phyloP scores from a whole-genome alignment of 2,113 vertebrate genomes.

The Abramis brama region DNA sequence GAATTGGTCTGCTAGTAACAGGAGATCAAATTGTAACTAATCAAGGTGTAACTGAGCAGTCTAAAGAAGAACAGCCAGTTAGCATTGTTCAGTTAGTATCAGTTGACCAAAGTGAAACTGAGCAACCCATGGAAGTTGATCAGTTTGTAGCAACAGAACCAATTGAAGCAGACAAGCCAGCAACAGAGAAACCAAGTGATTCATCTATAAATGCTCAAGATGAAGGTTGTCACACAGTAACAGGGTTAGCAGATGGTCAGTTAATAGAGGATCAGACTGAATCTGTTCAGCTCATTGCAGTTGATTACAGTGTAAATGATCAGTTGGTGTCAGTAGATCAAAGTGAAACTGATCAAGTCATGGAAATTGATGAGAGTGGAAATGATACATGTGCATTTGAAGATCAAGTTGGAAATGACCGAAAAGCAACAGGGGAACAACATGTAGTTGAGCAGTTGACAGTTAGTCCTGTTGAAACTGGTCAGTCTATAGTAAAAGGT shows the following conservation, averaged over 20 bases:
- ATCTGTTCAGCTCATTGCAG: not conserved
- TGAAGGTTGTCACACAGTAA: not conserved
- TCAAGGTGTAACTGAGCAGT: not conserved
- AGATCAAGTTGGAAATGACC: not conserved
- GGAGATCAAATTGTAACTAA: not conserved
- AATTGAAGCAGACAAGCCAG: not conserved
- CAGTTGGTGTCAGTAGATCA: not conserved
- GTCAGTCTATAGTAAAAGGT: not conserved
- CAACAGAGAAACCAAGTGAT: not conserved
- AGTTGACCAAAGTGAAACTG: conserved; percentile 12
- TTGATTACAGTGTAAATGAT: not conserved
- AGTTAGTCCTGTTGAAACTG: not conserved
- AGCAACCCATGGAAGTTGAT: not conserved
- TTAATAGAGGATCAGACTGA: conserved; percentile 5
- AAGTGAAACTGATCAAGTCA: not conserved
- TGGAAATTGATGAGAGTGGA: not conserved
- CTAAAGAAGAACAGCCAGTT: not conserved
- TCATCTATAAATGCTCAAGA: not conserved
- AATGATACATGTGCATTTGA: not conserved
- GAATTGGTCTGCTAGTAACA: not conserved
- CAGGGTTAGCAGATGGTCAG: not conserved
- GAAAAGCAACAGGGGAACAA: not conserved
- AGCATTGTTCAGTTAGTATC: not conserved
- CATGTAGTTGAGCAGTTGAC: not conserved
- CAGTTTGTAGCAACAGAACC: not conserved